Base-by-base conservation (phyloP, 2,113 vertebrate genomes). In the Apistogramma diplotaenia region DNA sequence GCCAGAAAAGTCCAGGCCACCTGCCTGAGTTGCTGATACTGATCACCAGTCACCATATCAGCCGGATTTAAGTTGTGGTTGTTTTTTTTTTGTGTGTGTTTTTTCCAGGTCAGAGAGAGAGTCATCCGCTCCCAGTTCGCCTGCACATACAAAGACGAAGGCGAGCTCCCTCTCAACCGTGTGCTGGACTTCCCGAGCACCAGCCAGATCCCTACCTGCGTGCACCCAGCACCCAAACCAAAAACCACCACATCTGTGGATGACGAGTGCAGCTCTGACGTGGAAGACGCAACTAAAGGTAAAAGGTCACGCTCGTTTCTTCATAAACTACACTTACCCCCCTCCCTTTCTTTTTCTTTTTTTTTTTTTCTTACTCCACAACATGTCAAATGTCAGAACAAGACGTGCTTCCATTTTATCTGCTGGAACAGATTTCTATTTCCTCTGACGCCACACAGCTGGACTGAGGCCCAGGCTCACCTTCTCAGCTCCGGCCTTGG, bases 81-180 rank as follows among this genome's bases (percentile, higher is more conserved):
- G n/a, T n/a, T 29, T 29, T 29, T 29, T 29, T 29, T 29, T 29
- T 29, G 29, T 29, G 3, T 29, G 3, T 29, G 29, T 29, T 29
- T 29, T 29, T 33, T 93, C 19, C 90, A 99, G 97, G 80, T 94
- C 74, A 94, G 85, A 53, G 94, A 95, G 46, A 88, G 86, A 79
- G 93, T 91, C 82, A 93, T 99, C 82, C 96, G 95, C 74, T 99
- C 97, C n/a, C 98, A 99, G 89, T 99, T 99, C 92, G 96, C 97
- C 51, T 99, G 97, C 91, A 99, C 97, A 0, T 99, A 99, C 76
- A 95, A 93, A 85, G 97, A 96, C 1, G 91, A 93, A 2, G 93
- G n/a, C n/a, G n/a, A 96, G 1, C 84, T 56, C 51, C 93, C 93
- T 6, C 90, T 95, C 11, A 95, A 85, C 83, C 92, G 94, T 1